Evolutionary conservation across 2,797 vertebrate species (phyloP).

Genomic region (Sebastes kiyomatsui): DNA sequence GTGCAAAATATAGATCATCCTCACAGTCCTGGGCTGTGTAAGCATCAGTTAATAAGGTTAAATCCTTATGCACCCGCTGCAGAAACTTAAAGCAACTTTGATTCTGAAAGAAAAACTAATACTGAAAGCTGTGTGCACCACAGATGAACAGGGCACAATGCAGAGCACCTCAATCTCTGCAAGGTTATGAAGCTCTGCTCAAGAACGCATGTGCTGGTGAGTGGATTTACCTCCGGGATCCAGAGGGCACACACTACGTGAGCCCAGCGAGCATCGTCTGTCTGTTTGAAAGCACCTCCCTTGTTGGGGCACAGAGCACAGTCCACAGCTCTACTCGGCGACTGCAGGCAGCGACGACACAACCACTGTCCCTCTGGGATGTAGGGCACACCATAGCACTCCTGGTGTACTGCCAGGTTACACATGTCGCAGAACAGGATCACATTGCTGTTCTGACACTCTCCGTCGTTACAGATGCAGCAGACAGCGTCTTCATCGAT

Average conservation of each 20-base stretch:
- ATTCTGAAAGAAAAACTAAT: neutral
- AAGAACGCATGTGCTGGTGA: neutral
- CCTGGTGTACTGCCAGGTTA: constrained; percentile 98
- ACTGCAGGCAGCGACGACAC: constrained; percentile 97
- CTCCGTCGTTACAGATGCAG: constrained; percentile 98
- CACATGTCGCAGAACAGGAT: constrained; percentile 99
- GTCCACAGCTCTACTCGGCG: constrained; percentile 96
- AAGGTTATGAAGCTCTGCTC: neutral
- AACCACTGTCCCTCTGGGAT: constrained; percentile 99
- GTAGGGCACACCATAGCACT: constrained; percentile 98
- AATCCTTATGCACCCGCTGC: neutral
- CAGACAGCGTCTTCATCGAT: constrained; percentile 98
- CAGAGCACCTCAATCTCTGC: neutral
- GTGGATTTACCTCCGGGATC: constrained; percentile 91
- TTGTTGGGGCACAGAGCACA: constrained; percentile 99
- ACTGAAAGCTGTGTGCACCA: neutral
- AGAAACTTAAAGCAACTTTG: neutral
- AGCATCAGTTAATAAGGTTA: neutral
- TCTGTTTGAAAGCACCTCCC: constrained; percentile 99
- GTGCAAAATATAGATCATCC: neutral
- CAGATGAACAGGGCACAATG: neutral
- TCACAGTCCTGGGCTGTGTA: neutral
- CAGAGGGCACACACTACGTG: constrained; percentile 98
- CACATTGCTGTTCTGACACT: constrained; percentile 99
- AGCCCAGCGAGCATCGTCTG: constrained; percentile 97